Evolutionary conservation across 2,113 vertebrate genomes (phyloP).

Genomic region (Pantherophis guttatus): DNA sequence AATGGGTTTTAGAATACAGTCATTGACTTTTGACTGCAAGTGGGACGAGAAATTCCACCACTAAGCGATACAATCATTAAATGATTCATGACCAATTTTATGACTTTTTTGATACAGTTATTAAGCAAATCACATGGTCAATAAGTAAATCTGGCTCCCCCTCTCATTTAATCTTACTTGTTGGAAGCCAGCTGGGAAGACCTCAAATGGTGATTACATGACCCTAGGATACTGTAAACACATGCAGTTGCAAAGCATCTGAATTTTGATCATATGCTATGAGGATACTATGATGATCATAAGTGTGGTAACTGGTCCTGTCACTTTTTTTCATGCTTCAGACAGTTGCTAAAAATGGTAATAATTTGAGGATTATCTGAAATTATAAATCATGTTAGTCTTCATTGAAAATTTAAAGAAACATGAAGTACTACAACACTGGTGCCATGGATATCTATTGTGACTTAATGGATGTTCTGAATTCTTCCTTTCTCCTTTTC

Average conservation of each 20-base stretch:
- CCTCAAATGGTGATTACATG: not conserved
- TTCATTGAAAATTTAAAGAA: not conserved
- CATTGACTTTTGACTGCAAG: not conserved
- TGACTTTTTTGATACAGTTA: not conserved
- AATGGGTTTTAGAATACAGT: not conserved
- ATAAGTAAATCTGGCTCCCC: not conserved
- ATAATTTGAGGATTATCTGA: not conserved
- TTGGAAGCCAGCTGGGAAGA: not conserved
- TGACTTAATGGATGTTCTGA: not conserved
- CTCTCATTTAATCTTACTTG: not conserved
- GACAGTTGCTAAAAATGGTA: not conserved
- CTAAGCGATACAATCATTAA: not conserved
- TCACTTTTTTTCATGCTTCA: not conserved
- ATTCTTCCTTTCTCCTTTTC: not conserved
- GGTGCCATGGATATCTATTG: not conserved
- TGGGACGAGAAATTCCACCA: not conserved
- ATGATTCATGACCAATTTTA: not conserved
- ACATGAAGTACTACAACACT: not conserved
- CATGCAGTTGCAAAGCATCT: not conserved
- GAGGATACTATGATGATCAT: not conserved
- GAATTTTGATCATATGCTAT: not conserved
- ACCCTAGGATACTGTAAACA: not conserved
- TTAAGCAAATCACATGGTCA: not conserved
- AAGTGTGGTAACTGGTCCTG: not conserved
- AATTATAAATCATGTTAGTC: not conserved